Base-by-base conservation (phyloP, 2,113 vertebrate species). In the Myrmecophaga tridactyla region DNA sequence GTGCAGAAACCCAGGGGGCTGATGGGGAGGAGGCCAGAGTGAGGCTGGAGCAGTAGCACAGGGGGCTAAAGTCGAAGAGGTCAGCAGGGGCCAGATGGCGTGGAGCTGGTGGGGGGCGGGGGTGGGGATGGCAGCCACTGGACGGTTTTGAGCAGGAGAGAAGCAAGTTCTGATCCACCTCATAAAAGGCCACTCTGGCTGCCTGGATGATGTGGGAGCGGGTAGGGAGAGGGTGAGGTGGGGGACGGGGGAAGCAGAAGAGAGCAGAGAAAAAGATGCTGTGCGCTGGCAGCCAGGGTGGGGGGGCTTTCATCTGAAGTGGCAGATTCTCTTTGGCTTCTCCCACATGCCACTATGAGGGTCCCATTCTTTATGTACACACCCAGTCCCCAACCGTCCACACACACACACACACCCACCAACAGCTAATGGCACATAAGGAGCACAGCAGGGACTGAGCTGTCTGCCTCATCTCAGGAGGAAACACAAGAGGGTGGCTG, bases 251-350 rank as follows among this genome's bases (percentile, higher is more conserved):
- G 83, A 73, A 31, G 23, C 82, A 90, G 98, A 97, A 75, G 97
- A 63, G 31, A 70, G 94, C 96, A 95, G 98, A 98, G 92, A 98
- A 98, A 98, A 98, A 96, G 94, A 97, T 94, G 76, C 90, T 73
- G 95, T 92, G 85, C 88, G 95, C 98, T n/a, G 63, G n/a, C 65
- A 69, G 65, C 65, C 17, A n/a, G 65, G 6, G n/a, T 36, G n/a
- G 65, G 34, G 34, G 15, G 21, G n/a, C 34, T 69, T 98, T 69
- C 98, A 94, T 98, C 98, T 4, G 2, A 31, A 83, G 36, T 9
- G 23, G 31, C 53, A 43, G 23, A 34, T 56, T 53, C 41, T 36
- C 34, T 36, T 34, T 43, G 46, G 39, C 39, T n/a, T 3, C 29
- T 29, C 53, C 41, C 17, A 4, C 20, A 17, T 41, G 87, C 11